Evolutionary conservation across 2,113 vertebrate species (phyloP).

Genomic region (Nematolebias whitei): DNA sequence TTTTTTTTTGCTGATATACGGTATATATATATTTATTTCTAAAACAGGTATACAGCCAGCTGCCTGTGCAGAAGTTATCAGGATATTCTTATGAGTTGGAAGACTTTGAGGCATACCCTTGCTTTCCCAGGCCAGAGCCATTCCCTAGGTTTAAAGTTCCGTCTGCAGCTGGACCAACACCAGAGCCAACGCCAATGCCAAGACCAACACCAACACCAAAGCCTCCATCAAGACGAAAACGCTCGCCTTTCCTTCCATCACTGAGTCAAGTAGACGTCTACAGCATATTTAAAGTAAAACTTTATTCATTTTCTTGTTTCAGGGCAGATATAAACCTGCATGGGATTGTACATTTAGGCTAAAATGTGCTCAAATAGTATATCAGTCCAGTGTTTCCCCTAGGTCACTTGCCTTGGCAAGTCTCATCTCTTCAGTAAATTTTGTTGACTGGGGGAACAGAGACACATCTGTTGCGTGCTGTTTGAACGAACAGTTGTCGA

Average conservation of each 20-base stretch:
- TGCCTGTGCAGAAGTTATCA: slow-evolving; percentile 75
- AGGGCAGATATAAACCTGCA: background rate
- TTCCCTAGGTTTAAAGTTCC: background rate
- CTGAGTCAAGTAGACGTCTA: slow-evolving; percentile 52
- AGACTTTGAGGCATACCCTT: slow-evolving; percentile 44
- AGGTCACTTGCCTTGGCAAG: no score
- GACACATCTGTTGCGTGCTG: no score
- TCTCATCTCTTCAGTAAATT: no score
- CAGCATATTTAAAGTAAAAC: slow-evolving; percentile 71
- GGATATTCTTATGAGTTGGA: slow-evolving; percentile 67
- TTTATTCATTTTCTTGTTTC: background rate
- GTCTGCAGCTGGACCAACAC: background rate
- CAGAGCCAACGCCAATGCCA: no score
- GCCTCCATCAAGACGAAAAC: no score
- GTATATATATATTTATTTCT: background rate
- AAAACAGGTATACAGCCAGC: slow-evolving; percentile 79
- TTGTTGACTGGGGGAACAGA: no score
- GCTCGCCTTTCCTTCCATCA: background rate
- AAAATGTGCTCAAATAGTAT: background rate
- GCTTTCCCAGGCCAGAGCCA: background rate
- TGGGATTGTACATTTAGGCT: background rate
- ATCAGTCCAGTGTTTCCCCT: background rate
- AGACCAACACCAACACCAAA: background rate
- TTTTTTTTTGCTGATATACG: slow-evolving; percentile 1
- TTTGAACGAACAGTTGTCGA: no score